Conservation (phyloP, 2,888 invertebrate species). For the Palloptera scutellata region DNA sequence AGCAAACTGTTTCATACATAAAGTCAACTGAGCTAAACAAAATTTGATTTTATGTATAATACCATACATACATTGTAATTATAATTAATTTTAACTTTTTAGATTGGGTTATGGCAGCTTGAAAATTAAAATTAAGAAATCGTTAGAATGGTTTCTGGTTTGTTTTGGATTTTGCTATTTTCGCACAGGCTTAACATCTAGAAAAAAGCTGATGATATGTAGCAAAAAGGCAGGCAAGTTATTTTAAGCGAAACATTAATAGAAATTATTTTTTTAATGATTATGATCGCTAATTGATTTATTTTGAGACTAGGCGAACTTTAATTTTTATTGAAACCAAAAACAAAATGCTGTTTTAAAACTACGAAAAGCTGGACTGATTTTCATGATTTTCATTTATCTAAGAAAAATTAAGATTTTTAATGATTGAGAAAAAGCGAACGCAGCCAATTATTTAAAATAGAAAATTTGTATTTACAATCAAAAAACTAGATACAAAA, state of each 20-base stretch:
- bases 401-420: not conserved
- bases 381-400: not conserved
- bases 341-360: not conserved
- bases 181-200: not conserved
- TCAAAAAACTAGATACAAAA: conserved; percentile 17
- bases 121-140: too few species aligned
- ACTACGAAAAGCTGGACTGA: conserved; percentile 34
- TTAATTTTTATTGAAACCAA: too few species aligned
- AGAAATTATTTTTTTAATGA: not conserved
- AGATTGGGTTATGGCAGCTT: too few species aligned
- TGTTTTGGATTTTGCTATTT: not conserved
- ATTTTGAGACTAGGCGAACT: too few species aligned
- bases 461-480: conserved; percentile 21
- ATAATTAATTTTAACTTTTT: too few species aligned
- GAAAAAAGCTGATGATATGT: conserved; percentile 13
- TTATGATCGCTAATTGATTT: too few species aligned
- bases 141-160: not conserved
- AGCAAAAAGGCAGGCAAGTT: conserved; percentile 17
- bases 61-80: too few species aligned
- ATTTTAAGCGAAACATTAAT: conserved; percentile 6
- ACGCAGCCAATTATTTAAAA: conserved; percentile 56
- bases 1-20: too few species aligned
- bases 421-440: conserved; percentile 42
- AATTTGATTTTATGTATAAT: too few species aligned
- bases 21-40: too few species aligned